Base-by-base conservation (phyloP, 2,888 invertebrate genomes). In the Seira musarum region DNA sequence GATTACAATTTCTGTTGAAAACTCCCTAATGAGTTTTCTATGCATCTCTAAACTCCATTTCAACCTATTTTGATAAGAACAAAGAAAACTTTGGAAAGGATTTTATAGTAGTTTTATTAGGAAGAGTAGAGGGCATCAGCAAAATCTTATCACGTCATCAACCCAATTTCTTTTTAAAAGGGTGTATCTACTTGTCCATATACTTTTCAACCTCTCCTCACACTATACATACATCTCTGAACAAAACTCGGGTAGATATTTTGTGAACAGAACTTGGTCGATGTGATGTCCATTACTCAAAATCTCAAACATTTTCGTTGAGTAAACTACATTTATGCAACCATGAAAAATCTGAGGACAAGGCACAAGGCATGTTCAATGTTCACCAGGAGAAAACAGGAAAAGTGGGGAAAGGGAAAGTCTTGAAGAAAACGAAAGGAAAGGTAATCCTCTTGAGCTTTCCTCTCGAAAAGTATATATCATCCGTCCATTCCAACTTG, bases 401-500 rank as follows among this genome's bases (percentile, higher is more conserved):
- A 40, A 40, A 40, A 40, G 40, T 40, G 40, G 13, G 40, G 40
- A 40, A 40, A n/a, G 5, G 40, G 40, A 40, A 40, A 40, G 40
- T 40, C 40, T 40, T 40, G 40, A 5, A 40, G 63, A 77, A 46
- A 70, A 49, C 49, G 66, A 74, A 17, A 17, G 53, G 17, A n/a
- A 70, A 70, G 77, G 69, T 68, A 69, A 76, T 76, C 76, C 76
- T 76, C 76, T 76, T 63, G 76, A 76, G 76, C 61, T 61, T 64
- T 49, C 46, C 40, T 49, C 68, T n/a, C n/a, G 24, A 66, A 72
- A 75, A 25, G 22, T 19, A 63, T 22, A 30, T 69, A 63, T 63
- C n/a, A 35, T 60, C n/a, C n/a, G n/a, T 13, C 40, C 40, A 40
- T 40, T 5, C 40, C 5, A 40, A 13, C n/a, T n/a, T n/a, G n/a